A percentile compares a stretch with the other conserved stretches of the same genome.
These are phyloP conservation scores for Meloe dianella DNA, from an alignment of 2,888 invertebrate genomes.

Conservation along the genomic window DNA sequence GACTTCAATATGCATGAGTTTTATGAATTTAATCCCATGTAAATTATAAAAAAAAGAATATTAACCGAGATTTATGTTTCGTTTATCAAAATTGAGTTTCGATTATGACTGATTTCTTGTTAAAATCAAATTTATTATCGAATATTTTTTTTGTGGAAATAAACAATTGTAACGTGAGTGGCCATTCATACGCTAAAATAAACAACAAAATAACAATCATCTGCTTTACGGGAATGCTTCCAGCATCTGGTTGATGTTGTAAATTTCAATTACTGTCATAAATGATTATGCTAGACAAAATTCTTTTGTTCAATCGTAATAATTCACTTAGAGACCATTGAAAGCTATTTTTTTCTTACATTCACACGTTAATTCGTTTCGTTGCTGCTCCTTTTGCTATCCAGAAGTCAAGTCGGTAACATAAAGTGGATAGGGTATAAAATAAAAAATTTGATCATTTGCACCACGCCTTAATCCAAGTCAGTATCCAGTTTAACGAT, in stretches of 20 bases:
- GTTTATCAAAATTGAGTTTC: conserved; percentile 35
- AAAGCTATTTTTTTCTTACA: no score
- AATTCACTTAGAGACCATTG: no score
- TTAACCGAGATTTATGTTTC: conserved; percentile 35
- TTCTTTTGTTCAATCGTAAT: neutral
- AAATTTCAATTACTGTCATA: neutral
- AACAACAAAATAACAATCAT: neutral
- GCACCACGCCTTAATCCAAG: no score
- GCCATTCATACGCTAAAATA: no score
- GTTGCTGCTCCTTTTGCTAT: no score
- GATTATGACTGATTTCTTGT: conserved; percentile 15
- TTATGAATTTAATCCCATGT: conserved; percentile 44
- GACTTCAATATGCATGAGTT: conserved; percentile 49
- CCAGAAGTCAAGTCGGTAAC: no score
- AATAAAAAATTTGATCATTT: no score
- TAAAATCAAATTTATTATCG: neutral
- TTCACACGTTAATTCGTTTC: no score
- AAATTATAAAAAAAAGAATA: conserved; percentile 40
- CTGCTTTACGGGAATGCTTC: neutral
- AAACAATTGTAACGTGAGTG: no score
- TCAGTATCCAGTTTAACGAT: neutral
- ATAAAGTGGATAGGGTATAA: no score
- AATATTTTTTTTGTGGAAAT: neutral
- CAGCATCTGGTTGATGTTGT: neutral
- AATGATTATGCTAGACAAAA: neutral